Evolutionary conservation across 2,113 vertebrate genomes (phyloP), one percentile per base, ranked within the genome.

Genomic region (Dasypus novemcinctus): DNA sequence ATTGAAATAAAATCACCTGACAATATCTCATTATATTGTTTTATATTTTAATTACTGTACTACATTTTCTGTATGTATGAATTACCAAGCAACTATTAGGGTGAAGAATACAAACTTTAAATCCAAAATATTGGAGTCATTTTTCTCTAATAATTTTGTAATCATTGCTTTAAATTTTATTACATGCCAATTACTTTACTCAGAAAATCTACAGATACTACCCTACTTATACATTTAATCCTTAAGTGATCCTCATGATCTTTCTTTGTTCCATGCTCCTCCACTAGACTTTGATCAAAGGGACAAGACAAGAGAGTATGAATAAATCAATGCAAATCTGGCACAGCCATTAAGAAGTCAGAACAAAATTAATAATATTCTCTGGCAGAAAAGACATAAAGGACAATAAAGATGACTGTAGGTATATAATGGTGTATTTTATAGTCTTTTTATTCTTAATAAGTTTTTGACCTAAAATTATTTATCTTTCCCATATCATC

Each of bases 11-110:
- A 88, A 84, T 63, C 15, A 87, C 21, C 27, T 29, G 25, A 74
- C 1, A 71, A 9, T 33, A 80, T n/a, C 43, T 88, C 41, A 17
- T n/a, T 66, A 72, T 38, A 57, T 52, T 94, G 93, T 86, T 89
- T 91, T 43, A 78, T 79, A 95, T 79, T n/a, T 93, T 18, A 96
- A 95, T 57, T 90, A 54, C 64, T 94, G 83, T 74, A 25, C 4
- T 89, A 69, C 6, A 69, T 85, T 89, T 72, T 80, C 61, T 59
- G 96, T 74, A 75, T 96, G 29, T 25, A 74, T 94, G 9, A 90
- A 79, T 91, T 96, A 79, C 25, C 83, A 94, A 57, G 21, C 41
- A 85, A 69, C 57, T 96, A 59, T 84, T 69, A 96, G 21, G 6
- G 59, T 80, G 66, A 90, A 86, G 13, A 82, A 11, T 66, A 92